Evolutionary conservation across 2,888 invertebrate genomes (phyloP).

Genomic region (Antitype chi): DNA sequence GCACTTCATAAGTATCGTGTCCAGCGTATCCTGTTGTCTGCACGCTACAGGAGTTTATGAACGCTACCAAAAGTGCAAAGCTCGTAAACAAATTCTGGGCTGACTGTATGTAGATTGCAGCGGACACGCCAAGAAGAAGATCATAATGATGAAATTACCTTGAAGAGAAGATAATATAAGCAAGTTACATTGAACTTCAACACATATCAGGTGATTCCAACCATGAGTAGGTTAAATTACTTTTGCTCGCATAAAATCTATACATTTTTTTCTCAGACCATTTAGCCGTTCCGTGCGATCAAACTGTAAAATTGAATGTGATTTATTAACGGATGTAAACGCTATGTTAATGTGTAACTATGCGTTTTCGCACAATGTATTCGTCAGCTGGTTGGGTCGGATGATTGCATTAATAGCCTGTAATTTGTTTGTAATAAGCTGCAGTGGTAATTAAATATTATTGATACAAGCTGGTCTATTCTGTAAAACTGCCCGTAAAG

Average conservation of each 20-base stretch:
- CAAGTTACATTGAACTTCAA: slow-evolving; percentile 58
- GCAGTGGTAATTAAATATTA: slow-evolving; percentile 18
- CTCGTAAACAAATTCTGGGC: too few species aligned
- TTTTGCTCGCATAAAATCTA: slow-evolving; percentile 45
- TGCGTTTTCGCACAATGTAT: slow-evolving; percentile 34
- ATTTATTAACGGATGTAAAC: slow-evolving; percentile 58
- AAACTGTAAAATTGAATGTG: slow-evolving; percentile 47
- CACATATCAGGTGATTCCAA: slow-evolving; percentile 17
- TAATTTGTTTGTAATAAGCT: slow-evolving; percentile 12
- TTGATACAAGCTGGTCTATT: background rate
- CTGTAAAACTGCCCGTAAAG: background rate
- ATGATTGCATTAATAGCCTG: slow-evolving; percentile 25
- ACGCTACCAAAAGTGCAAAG: too few species aligned
- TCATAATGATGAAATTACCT: too few species aligned
- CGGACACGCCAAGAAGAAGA: too few species aligned
- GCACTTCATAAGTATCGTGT: too few species aligned
- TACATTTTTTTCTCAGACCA: slow-evolving; percentile 42
- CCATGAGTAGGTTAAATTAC: slow-evolving; percentile 39
- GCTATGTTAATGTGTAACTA: slow-evolving; percentile 35
- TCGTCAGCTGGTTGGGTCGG: slow-evolving; percentile 15
- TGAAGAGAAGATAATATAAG: background rate
- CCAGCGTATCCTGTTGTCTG: too few species aligned
- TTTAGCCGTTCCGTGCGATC: slow-evolving; percentile 50
- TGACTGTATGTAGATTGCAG: too few species aligned
- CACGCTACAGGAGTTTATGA: too few species aligned